phyloP scores from a whole-genome alignment of 2,797 vertebrate genomes.

The Megaceryle alcyon region DNA sequence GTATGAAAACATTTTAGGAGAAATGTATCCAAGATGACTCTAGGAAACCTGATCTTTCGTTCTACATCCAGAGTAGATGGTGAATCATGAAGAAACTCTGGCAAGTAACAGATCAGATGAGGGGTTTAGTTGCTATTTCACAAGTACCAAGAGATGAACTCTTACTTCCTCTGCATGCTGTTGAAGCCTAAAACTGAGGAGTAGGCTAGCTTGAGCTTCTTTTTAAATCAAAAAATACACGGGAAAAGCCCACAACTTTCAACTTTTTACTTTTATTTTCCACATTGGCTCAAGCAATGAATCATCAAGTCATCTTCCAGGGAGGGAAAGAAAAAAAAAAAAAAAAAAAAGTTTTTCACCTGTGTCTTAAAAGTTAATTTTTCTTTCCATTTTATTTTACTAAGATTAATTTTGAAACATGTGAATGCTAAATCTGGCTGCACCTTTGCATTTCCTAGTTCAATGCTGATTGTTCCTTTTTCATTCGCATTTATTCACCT shows the following conservation, averaged over 20 bases:
- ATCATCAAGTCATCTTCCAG: background rate
- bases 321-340: background rate
- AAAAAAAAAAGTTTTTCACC: accelerated
- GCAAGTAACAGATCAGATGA: background rate
- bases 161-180: background rate
- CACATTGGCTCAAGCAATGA: background rate
- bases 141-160: background rate
- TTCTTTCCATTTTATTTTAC: background rate
- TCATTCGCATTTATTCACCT: background rate
- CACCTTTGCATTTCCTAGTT: background rate
- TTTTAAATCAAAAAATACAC: background rate
- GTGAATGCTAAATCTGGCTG: background rate
- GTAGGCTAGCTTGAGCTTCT: background rate
- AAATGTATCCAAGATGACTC: background rate
- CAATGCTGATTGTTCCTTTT: background rate
- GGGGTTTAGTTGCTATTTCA: background rate
- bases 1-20: background rate
- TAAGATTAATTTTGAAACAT: background rate
- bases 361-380: background rate
- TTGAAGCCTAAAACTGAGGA: background rate
- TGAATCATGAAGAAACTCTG: background rate
- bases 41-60: background rate
- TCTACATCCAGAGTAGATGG: background rate
- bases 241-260: background rate
- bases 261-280: background rate